Evolutionary conservation across 1,140 invertebrate genomes (phyloP).

Genomic region (Penaeus japonicus): DNA sequence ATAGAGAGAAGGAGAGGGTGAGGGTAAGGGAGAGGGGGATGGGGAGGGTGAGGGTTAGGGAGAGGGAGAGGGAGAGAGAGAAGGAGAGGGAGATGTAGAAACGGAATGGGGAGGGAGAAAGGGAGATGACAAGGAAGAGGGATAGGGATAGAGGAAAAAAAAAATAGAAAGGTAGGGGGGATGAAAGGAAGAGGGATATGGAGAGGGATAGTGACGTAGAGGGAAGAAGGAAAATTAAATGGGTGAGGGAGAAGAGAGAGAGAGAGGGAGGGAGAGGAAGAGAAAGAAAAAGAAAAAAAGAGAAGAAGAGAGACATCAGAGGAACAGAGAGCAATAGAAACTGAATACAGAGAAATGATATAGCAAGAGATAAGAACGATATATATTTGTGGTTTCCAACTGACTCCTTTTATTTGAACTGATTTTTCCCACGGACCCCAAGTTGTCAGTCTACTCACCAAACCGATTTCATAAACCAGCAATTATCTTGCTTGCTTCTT

Average conservation of each 20-base stretch:
- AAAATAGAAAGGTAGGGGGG: not conserved
- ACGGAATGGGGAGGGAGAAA: not conserved
- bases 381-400: no score
- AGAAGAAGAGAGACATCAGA: not conserved
- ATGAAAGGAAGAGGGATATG: not conserved
- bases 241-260: not conserved
- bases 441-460: no score
- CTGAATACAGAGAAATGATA: not conserved
- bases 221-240: not conserved
- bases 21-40: not conserved
- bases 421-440: no score
- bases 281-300: not conserved
- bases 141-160: not conserved
- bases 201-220: not conserved
- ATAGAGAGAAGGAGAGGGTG: not conserved
- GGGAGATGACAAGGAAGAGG: no score
- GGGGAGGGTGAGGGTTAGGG: not conserved
- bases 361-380: not conserved
- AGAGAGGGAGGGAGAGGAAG: not conserved
- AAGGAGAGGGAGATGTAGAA: not conserved
- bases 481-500: no score
- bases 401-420: no score
- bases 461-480: no score
- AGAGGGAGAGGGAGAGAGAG: slow-evolving; percentile 10
- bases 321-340: not conserved